Evolutionary conservation across 1,140 invertebrate species (phyloP), one percentile per base, ranked within the genome.

Genomic region (Sycophila sp.): DNA sequence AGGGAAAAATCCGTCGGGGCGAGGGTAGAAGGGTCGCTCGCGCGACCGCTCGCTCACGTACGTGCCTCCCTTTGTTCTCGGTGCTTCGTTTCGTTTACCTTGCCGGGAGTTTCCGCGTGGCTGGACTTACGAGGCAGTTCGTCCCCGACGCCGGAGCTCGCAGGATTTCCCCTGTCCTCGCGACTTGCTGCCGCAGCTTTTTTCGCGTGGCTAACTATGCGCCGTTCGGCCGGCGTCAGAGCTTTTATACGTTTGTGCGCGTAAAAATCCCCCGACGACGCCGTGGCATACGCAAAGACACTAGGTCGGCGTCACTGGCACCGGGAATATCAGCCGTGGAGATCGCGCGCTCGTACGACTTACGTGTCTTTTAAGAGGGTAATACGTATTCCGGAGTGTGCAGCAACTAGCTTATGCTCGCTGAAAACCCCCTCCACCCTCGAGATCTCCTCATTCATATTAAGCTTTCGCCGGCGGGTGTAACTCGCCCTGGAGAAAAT

Each of bases 361-460:
- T n/a, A n/a, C n/a, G n/a, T n/a, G 38, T 60, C 34, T 65, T 65
- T 65, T 65, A 55, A 65, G 36, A 30, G 42, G 63, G 63, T 28
- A 65, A 65, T 65, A 49, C 51, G 63, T 65, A 65, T 65, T 65
- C 63, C 24, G 10, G n/a, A 30, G 15, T 17, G n/a, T n/a, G n/a
- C n/a, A n/a, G n/a, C n/a, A n/a, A n/a, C n/a, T n/a, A 51, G 49
- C 32, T 55, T 65, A n/a, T n/a, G 40, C 30, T 51, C 36, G 17
- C 19, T 13, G n/a, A n/a, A n/a, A n/a, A n/a, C 10, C 8, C 49
- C 22, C 26, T 22, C 49, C 24, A 22, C 38, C 13, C 2, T 10
- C 7, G 7, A 11, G 10, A 17, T 30, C 15, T 47, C 15, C 22
- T 38, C 32, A 38, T 51, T 51, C 60, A 51, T 64, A 47, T 47